Evolutionary conservation across 2,113 vertebrate species (phyloP), one percentile per base, ranked within the genome.

Genomic region (Oostethus manadensis): DNA sequence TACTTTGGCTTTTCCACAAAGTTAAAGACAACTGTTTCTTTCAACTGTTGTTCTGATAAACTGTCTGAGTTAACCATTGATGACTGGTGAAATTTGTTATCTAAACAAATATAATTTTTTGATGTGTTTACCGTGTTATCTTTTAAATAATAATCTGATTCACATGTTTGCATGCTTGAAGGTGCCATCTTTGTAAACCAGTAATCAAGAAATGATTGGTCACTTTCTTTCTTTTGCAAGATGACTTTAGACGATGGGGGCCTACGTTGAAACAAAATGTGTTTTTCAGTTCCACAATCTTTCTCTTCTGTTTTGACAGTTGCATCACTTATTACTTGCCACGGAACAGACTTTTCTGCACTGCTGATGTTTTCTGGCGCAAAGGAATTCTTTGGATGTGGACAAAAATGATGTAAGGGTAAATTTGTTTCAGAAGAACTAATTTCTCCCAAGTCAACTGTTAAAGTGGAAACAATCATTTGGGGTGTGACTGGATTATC

Each of bases 141-240:
- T 51, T 1, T 20, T 49, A 33, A 26, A 42, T 54, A 0, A 47
- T 2, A 1, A 21, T 56, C 8, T 42, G 18, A 44, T 0, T 58
- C 5, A 40, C 6, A 0, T 51, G 16, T 26, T 46, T 40, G 56
- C 18, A 18, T 8, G 18, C 13, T 11, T 55, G 21, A 23, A 13
- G 51, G 35, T 33, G 56, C 7, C 2, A 71, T 42, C 1, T 61
- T 79, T 5, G 58, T 76, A 74, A 78, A 78, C 70, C 73, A 84
- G 59, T 77, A 79, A 59, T 66, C 53, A 60, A 84, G 13, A 44
- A 61, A 79, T 49, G 65, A 70, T 11, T 60, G 26, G 44, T 3
- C 33, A 5, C 4, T 57, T 40, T 62, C 16, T 0, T 21, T 2
- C 0, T 55, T 45, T 63, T 5, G 13, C 16, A 20, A 21, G 18